A percentile compares a stretch with the other conserved stretches of the same genome.
These are phyloP conservation scores for Rosalia funebris DNA, from an alignment of 2,888 invertebrate species.

Conservation along the genomic window DNA sequence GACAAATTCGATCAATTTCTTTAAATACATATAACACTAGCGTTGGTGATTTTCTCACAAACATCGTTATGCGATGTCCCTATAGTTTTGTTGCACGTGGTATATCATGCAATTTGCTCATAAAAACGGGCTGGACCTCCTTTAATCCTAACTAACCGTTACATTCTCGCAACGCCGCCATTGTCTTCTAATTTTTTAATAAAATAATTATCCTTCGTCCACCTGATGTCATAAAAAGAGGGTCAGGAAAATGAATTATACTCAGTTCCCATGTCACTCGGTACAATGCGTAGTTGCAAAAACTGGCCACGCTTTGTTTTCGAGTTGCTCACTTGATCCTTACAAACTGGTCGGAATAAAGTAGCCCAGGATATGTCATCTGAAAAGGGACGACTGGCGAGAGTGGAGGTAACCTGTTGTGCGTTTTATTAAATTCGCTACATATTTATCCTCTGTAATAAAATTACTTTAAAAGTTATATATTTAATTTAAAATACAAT, in stretches of 20 bases:
- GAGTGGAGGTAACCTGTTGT: conserved; percentile 21
- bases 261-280: conserved; percentile 39
- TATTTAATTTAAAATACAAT: too few species aligned
- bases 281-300: conserved; percentile 40
- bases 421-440: not conserved
- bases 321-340: conserved; percentile 37
- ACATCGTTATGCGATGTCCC: too few species aligned
- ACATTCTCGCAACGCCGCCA: not conserved
- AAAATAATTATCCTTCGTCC: conserved; percentile 27
- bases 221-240: conserved; percentile 25
- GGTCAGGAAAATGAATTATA: conserved; percentile 34
- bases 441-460: too few species aligned
- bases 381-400: conserved; percentile 3
- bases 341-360: conserved; percentile 31
- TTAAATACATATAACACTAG: too few species aligned
- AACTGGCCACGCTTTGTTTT: conserved; percentile 43
- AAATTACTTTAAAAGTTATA: too few species aligned
- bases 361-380: conserved; percentile 12
- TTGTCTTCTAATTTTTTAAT: conserved; percentile 20
- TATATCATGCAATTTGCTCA: too few species aligned
- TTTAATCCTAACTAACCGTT: conserved; percentile 12
- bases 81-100: too few species aligned
- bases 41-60: too few species aligned
- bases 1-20: too few species aligned
- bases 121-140: too few species aligned